phyloP scores from a whole-genome alignment of 2,113 vertebrate genomes.

The Leucosticte australis region DNA sequence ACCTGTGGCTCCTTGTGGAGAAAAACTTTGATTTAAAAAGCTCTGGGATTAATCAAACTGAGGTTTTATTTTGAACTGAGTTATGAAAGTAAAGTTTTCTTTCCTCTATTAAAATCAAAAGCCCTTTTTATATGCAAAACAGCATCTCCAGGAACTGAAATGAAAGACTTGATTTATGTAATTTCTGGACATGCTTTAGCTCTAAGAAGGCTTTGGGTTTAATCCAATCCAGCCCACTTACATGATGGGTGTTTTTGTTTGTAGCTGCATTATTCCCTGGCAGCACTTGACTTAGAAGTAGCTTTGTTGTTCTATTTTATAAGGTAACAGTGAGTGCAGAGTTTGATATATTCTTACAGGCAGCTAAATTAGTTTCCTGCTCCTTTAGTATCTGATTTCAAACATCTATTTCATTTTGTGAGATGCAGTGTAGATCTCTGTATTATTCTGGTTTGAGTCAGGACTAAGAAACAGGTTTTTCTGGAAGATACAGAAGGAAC shows the following conservation, averaged over 20 bases:
- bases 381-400: background rate
- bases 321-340: background rate
- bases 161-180: background rate
- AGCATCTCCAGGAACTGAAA: background rate
- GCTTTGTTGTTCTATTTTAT: background rate
- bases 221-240: background rate
- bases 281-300: background rate
- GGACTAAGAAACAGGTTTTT: background rate
- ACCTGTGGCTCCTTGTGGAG: background rate
- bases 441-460: background rate
- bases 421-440: background rate
- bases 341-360: background rate
- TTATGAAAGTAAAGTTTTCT: background rate
- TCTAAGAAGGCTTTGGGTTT: background rate
- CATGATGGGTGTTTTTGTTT: background rate
- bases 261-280: background rate
- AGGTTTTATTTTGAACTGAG: background rate
- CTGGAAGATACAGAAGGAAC: background rate
- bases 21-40: background rate
- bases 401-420: background rate
- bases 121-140: background rate
- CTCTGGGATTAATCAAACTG: constrained; percentile 26
- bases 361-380: background rate
- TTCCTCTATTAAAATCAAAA: constrained; percentile 9
- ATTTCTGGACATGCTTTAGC: background rate